Evolutionary conservation across 2,888 invertebrate species (phyloP).

Genomic region (Lithophane leautieri): DNA sequence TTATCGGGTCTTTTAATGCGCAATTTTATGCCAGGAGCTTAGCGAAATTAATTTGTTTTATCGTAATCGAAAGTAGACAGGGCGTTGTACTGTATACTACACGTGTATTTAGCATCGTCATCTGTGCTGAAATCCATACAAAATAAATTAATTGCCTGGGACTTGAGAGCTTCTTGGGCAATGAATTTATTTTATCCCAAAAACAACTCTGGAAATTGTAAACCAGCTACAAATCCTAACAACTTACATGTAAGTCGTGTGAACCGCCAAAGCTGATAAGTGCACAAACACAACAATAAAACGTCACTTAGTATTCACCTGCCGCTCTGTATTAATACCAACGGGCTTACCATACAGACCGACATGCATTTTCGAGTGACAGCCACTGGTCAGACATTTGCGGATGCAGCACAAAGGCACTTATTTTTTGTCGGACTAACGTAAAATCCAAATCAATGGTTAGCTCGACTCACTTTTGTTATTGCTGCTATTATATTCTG

Average conservation of each 20-base stretch:
- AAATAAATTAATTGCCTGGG: not conserved
- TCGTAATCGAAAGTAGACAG: constrained; percentile 17
- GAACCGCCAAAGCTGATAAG: constrained; percentile 70
- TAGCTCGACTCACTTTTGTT: constrained; percentile 88
- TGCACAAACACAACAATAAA: constrained; percentile 76
- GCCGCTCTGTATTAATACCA: constrained; percentile 83
- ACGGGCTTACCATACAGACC: constrained; percentile 76
- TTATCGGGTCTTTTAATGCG: constrained; percentile 45
- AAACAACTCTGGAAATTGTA: constrained; percentile 10
- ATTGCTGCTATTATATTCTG: constrained; percentile 85
- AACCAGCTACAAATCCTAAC: constrained; percentile 32
- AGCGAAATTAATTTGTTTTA: constrained; percentile 26
- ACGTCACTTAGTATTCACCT: constrained; percentile 85
- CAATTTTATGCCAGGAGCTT: constrained; percentile 30
- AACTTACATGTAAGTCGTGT: constrained; percentile 43
- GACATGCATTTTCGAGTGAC: constrained; percentile 79
- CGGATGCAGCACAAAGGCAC: constrained; percentile 84
- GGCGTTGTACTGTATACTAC: not conserved
- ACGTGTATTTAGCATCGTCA: not conserved
- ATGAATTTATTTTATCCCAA: not conserved
- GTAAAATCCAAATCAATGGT: constrained; percentile 89
- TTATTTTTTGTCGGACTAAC: constrained; percentile 83
- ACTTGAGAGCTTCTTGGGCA: not conserved
- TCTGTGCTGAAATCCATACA: not conserved
- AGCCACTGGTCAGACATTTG: constrained; percentile 83